Conservation (phyloP, 1,140 invertebrate species). For the Vanessa atalanta region DNA sequence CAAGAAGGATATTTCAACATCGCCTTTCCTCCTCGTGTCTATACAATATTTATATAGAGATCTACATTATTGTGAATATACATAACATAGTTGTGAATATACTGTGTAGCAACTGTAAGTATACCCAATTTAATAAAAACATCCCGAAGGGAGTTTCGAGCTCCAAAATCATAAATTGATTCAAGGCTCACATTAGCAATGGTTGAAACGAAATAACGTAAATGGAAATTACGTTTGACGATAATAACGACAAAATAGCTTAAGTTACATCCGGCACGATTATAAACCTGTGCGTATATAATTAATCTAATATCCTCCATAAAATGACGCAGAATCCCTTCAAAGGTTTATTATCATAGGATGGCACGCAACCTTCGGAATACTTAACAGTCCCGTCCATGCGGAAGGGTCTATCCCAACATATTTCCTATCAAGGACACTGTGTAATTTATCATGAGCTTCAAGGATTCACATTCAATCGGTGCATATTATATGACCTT, state of each 20-base stretch:
- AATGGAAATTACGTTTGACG: background rate
- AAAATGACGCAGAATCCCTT: background rate
- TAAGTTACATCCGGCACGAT: background rate
- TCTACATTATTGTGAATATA: too few relatives aligned
- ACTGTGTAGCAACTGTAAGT: too few relatives aligned
- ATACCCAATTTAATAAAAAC: too few relatives aligned
- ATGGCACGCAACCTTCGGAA: background rate
- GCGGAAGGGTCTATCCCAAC: conserved; percentile 1
- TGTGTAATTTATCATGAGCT: background rate
- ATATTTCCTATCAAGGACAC: background rate
- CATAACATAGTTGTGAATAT: too few relatives aligned
- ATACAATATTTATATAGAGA: too few relatives aligned
- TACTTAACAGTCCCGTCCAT: background rate
- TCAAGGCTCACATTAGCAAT: too few relatives aligned
- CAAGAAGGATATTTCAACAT: too few relatives aligned
- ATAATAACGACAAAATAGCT: background rate
- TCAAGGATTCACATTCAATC: background rate
- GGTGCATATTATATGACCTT: background rate
- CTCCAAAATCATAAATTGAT: too few relatives aligned
- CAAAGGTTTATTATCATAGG: conserved; percentile 2
- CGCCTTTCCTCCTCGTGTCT: too few relatives aligned
- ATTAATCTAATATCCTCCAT: background rate
- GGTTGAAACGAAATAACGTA: background rate
- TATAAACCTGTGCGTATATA: background rate
- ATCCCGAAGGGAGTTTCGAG: too few relatives aligned